These are phyloP conservation scores for Mohoua ochrocephala DNA, from an alignment of 2,113 vertebrate species.

Conservation along the genomic window DNA sequence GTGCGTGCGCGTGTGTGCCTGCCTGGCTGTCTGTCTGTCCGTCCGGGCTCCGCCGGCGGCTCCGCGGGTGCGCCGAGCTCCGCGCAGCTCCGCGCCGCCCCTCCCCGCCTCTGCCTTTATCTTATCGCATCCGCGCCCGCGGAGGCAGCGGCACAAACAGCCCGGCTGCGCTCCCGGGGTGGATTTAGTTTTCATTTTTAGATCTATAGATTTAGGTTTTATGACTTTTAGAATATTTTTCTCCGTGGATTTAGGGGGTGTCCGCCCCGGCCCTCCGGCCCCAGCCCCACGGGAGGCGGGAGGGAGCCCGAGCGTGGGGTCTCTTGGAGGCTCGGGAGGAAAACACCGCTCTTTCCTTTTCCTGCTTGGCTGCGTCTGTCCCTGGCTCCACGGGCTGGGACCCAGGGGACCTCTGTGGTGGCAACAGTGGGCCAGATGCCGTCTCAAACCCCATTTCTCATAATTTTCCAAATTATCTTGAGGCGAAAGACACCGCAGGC, in stretches of 20 bases:
- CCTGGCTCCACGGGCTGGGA: not conserved
- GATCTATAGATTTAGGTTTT: not conserved
- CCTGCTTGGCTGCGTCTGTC: not conserved
- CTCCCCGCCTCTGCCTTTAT: slow-evolving; percentile 8
- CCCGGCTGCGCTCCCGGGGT: not conserved
- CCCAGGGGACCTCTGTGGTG: not conserved
- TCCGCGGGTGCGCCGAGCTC: no score
- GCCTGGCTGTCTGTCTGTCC: not conserved
- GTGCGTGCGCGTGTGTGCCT: not conserved
- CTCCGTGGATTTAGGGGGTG: not conserved
- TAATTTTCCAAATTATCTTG: not conserved
- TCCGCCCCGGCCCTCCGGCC: rapidly evolving
- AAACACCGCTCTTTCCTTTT: not conserved
- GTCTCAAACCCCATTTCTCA: not conserved
- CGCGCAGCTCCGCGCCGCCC: no score
- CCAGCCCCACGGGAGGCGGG: not conserved
- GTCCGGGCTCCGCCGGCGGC: not conserved
- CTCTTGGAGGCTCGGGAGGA: not conserved
- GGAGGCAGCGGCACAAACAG: slow-evolving; percentile 31
- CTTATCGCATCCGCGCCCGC: slow-evolving; percentile 53
- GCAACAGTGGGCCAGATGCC: not conserved
- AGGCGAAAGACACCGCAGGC: not conserved
- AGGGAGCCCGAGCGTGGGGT: not conserved
- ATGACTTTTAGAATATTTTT: not conserved
- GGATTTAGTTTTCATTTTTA: not conserved